These are phyloP conservation scores for Astropecten irregularis DNA, from an alignment of 53 echinoderm and acorn worm genomes.

Conservation along the genomic window DNA sequence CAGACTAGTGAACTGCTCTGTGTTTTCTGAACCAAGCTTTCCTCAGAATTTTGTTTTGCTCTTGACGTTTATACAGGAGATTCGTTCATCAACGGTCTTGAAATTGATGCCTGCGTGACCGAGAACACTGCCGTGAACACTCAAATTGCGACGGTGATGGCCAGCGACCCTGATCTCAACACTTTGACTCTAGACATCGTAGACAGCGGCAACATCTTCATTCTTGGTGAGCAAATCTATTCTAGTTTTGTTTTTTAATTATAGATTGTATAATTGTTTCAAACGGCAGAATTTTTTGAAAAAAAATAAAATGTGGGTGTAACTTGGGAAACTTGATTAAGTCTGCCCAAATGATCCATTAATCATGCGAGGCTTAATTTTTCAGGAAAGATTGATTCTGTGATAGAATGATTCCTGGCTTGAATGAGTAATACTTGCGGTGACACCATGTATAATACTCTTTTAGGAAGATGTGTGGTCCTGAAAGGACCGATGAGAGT, in stretches of 20 bases:
- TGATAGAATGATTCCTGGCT: too few relatives aligned
- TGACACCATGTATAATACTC: too few relatives aligned
- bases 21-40: too few relatives aligned
- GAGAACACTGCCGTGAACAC: constrained; percentile 34
- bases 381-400: too few relatives aligned
- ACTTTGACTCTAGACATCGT: constrained; percentile 14
- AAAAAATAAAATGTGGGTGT: background rate
- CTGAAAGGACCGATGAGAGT: too few relatives aligned
- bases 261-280: background rate
- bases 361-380: background rate
- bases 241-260: background rate
- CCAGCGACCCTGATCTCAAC: constrained; percentile 48
- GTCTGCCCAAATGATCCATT: background rate
- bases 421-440: too few relatives aligned
- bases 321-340: too few relatives aligned
- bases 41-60: too few relatives aligned
- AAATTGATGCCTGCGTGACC: constrained; percentile 55
- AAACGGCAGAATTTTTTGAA: too few relatives aligned
- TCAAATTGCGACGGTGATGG: constrained; percentile 31
- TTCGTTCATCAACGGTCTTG: background rate
- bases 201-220: constrained; percentile 49
- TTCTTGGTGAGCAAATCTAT: constrained; percentile 12
- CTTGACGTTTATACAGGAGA: too few relatives aligned
- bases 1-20: too few relatives aligned
- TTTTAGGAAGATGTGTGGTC: too few relatives aligned